Conservation (phyloP, 2,113 vertebrate genomes). For the Pica pica region DNA sequence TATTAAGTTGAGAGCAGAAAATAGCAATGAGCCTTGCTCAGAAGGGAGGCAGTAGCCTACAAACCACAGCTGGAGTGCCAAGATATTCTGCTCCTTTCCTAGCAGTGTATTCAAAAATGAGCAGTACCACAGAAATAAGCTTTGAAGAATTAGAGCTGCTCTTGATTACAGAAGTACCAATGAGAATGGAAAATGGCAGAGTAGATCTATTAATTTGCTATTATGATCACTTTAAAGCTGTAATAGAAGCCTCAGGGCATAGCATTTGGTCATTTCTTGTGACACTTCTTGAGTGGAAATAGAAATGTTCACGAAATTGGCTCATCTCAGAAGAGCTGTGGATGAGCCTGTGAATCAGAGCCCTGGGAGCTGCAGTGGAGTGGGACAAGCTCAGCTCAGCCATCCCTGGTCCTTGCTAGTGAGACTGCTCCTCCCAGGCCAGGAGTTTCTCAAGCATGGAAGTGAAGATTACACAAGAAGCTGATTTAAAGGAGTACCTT, state of each 20-base stretch:
- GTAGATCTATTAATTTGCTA: slow-evolving; percentile 29
- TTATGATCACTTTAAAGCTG: slow-evolving; percentile 22
- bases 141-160: slow-evolving; percentile 6
- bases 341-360: background rate
- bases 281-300: slow-evolving; percentile 4
- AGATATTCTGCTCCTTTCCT: background rate
- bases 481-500: background rate
- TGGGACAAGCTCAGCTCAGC: background rate
- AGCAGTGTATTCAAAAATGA: background rate
- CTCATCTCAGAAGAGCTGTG: background rate
- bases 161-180: slow-evolving; percentile 15
- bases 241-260: slow-evolving; percentile 13
- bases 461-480: background rate
- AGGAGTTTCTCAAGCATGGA: background rate
- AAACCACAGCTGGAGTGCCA: background rate
- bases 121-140: background rate
- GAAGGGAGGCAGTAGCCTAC: background rate
- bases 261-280: slow-evolving; percentile 18
- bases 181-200: slow-evolving; percentile 19
- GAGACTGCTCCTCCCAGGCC: background rate
- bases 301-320: background rate
- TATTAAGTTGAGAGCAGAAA: background rate
- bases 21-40: background rate
- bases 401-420: background rate
- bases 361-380: background rate